These are phyloP conservation scores for Antheraea yamamai DNA, from an alignment of 2,888 invertebrate species.

Conservation along the genomic window DNA sequence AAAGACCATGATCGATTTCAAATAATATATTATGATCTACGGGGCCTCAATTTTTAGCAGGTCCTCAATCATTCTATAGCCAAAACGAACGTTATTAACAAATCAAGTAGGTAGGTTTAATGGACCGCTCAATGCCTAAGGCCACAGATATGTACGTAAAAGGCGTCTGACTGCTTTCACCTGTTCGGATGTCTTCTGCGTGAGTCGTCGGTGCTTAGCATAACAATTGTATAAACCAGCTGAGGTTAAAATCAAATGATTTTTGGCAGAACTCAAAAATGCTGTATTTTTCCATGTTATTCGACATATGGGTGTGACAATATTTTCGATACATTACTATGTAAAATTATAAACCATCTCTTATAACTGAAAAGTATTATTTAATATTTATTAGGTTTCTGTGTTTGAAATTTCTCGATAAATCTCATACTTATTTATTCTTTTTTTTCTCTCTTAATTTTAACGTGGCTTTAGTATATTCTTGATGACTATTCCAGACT, in stretches of 20 bases:
- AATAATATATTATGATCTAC: slow-evolving; percentile 5
- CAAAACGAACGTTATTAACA: slow-evolving; percentile 13
- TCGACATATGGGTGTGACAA: neutral
- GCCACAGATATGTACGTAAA: slow-evolving; percentile 18
- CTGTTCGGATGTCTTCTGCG: slow-evolving; percentile 21
- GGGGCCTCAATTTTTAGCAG: slow-evolving; percentile 11
- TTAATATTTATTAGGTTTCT: too few relatives aligned
- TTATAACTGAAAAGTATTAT: neutral
- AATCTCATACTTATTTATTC: too few relatives aligned
- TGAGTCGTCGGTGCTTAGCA: slow-evolving; percentile 15
- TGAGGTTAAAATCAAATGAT: neutral
- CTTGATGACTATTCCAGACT: too few relatives aligned
- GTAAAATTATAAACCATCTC: neutral
- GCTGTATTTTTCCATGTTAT: neutral
- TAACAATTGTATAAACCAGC: slow-evolving; percentile 20
- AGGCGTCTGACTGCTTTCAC: slow-evolving; percentile 22
- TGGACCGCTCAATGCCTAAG: slow-evolving; percentile 18
- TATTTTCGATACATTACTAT: neutral
- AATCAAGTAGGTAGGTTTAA: slow-evolving; percentile 14
- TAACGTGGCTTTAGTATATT: too few relatives aligned
- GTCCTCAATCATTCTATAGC: slow-evolving; percentile 7
- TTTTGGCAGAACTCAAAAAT: neutral
- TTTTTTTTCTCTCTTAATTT: too few relatives aligned
- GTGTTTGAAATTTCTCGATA: too few relatives aligned
- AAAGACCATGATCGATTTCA: slow-evolving; percentile 13